Evolutionary conservation across 2,113 vertebrate genomes (phyloP), one percentile per base, ranked within the genome.

Genomic region (Rhadina sibilatrix): DNA sequence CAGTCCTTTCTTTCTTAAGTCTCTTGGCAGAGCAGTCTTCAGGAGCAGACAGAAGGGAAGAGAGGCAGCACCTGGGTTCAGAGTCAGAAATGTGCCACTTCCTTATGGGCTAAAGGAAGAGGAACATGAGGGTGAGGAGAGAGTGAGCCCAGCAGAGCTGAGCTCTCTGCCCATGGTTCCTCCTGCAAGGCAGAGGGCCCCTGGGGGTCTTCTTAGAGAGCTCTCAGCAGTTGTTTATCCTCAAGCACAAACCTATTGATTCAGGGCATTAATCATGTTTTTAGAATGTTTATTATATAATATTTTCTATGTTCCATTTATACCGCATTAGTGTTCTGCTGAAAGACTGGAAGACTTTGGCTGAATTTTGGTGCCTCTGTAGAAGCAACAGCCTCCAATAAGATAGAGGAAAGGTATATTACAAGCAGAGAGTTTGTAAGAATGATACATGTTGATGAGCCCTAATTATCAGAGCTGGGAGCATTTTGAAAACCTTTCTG

Each of bases 141-240:
- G 12, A 13, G 21, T 16, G 24, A 76, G 25, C 61, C 69, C 28
- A 37, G 60, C 38, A 8, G 8, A 54, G 33, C 15, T 27, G 42
- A 23, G 12, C 40, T 53, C 0, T 2, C 30, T 35, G 46, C 28
- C 40, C 35, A 2, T 0, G 0, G 5, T 7, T 27, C 3, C 27
- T 30, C 47, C 80, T 38, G 33, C 28, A 44, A 31, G 42, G 15
- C 50, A 46, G 15, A 37, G 24, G 2, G 23, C 1, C 18, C 15
- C 23, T 24, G 19, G 6, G 5, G 38, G 5, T 8, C 35, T 8
- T 72, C 47, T 18, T 21, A 31, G 30, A 47, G 37, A 40, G 37
- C 31, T 70, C 24, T 46, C 24, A 9, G 59, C 15, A 50, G 23
- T 9, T 37, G 3, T 92, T 71, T 74, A 57, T 53, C 28, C 35